Base-by-base conservation (phyloP, 2,797 vertebrate genomes). In the Micropoecilia bifurca region DNA sequence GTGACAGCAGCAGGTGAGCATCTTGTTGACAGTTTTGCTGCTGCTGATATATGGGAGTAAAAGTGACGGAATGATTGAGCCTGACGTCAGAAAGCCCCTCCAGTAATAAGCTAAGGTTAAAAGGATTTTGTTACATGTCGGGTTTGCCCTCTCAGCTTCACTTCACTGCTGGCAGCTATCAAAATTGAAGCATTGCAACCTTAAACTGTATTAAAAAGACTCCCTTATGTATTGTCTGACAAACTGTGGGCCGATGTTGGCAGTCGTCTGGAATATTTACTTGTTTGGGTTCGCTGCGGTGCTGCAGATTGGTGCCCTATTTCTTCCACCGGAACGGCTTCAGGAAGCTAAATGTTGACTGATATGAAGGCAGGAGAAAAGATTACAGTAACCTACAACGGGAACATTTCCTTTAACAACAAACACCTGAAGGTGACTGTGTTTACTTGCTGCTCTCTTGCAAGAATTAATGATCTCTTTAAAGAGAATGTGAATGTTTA, bases 401-500 rank as follows among this genome's bases (percentile, higher is more conserved):
- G 20, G 5, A 71, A 71, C 30, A 47, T n/a, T n/a, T 74, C 20
- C 18, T 55, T 41, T 16, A 41, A 47, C 39, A 75, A 39, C 39
- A 57, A 79, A 78, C 10, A 61, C 59, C 77, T 84, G 22, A 25
- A 76, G 80, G 61, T 61, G 69, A n/a, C n/a, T 36, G 25, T 73
- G 73, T 73, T 83, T 75, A 81, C 43, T 5, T 43, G 20, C 39
- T 71, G 55, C 66, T 78, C 46, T 80, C 43, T 57, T 59, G 1
- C 36, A 72, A 59, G 53, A 84, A 59, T 69, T 74, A 76, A 83
- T 20, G 36, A 43, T 71, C 61, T 77, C 39, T 25, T 71, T 78
- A 83, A 86, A 83, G 73, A 79, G 61, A 75, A 48, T 43, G 28
- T 28, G 20, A 80, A 76, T 1, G 68, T 79, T 48, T 66, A 85